These are phyloP conservation scores for Eudyptes chrysolophus DNA, from an alignment of 2,113 vertebrate genomes.

Conservation along the genomic window DNA sequence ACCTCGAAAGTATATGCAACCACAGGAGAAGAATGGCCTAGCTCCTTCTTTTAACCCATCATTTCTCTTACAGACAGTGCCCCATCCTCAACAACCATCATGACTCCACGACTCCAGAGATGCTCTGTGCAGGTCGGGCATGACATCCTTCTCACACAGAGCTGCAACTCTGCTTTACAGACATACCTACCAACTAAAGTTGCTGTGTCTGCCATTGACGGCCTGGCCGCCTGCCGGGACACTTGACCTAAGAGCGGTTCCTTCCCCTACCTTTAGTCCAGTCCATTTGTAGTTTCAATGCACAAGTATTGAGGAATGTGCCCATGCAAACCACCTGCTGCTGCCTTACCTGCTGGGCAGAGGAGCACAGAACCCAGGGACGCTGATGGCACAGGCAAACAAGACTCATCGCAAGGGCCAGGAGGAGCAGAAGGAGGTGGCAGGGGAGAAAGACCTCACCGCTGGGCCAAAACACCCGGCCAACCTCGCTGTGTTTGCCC, in stretches of 20 bases:
- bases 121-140: neutral
- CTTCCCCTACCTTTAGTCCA: neutral
- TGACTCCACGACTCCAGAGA: neutral
- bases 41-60: neutral
- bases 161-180: neutral
- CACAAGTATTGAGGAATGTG: neutral
- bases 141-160: neutral
- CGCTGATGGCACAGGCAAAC: neutral
- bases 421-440: neutral
- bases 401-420: fast-evolving
- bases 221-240: neutral
- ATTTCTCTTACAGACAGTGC: neutral
- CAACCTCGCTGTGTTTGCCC: neutral
- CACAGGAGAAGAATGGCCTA: neutral
- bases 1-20: neutral
- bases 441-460: neutral
- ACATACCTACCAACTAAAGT: neutral
- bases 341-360: neutral
- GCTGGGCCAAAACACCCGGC: neutral
- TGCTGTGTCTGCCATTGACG: neutral
- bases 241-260: neutral
- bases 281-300: neutral
- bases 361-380: neutral
- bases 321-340: neutral
- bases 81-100: neutral